Conservation (phyloP, 2,113 vertebrate species). For the Danionella cerebrum region DNA sequence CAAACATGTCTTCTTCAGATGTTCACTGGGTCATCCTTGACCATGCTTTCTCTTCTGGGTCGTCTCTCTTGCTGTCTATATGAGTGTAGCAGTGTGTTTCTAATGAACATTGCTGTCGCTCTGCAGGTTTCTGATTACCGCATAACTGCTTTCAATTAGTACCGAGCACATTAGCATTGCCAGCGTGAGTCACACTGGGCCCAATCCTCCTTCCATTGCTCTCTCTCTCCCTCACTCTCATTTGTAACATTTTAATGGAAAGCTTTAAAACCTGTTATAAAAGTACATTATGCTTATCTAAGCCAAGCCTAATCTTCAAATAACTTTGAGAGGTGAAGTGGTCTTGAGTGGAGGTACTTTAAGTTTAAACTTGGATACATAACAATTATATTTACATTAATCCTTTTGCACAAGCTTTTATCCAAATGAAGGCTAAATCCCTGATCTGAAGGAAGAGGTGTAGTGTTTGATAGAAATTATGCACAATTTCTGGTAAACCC, state of each 20-base stretch:
- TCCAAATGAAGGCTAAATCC: neutral
- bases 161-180: constrained; percentile 34
- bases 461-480: too few relatives aligned
- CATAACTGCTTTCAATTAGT: constrained; percentile 38
- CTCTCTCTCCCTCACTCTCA: neutral
- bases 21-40: neutral
- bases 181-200: constrained; percentile 23
- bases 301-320: neutral
- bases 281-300: neutral
- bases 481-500: too few relatives aligned
- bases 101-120: constrained; percentile 29
- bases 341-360: neutral
- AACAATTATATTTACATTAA: neutral
- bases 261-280: neutral
- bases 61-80: neutral
- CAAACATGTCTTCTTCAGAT: neutral
- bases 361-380: neutral
- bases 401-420: neutral
- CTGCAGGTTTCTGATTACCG: constrained; percentile 39
- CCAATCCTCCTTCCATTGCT: constrained; percentile 2
- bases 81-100: constrained; percentile 8
- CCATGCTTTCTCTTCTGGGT: neutral
- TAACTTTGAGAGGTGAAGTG: neutral
- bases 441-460: neutral
- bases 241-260: constrained; percentile 2